Evolutionary conservation across 2,888 invertebrate genomes (phyloP), one percentile per base, ranked within the genome.

Genomic region (Drosophila robusta): DNA sequence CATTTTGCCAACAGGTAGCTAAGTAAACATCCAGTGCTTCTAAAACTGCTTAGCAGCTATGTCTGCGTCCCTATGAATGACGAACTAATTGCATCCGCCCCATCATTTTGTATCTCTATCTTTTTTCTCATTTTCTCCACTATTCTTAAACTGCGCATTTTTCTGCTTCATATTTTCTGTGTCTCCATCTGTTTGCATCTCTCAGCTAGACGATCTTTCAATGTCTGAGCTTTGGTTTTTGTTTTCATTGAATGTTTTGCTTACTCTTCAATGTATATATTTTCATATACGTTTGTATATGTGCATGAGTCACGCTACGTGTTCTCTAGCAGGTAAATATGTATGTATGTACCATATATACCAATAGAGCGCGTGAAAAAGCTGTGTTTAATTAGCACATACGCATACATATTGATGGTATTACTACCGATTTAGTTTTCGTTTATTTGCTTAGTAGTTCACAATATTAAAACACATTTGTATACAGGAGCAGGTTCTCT

Each of bases 1-100:
- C 55, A 55, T 41, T 46, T 58, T 61, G 78, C 78, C 80, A 80
- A 80, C 80, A 80, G 80, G 80, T 80, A 80, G 87, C 57, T 18
- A 55, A 42, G 26, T 36, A 26, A 24, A 16, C 39, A 14, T 8
- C 9, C 62, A 58, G 55, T 56, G 61, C 50, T 41, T 51, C 52
- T 51, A 14, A 72, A 72, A 80, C 62, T 78, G 60, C 47, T 41
- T 24, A 45, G 45, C 47, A 61, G 39, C 24, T 14, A 32, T 14
- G 12, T 6, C 24, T 16, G 46, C 14, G 29, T 18, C 36, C 22
- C 44, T 34, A 18, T 57, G 60, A 71, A 68, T 51, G 38, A 41
- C 54, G 12, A 54, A 42, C 73, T 65, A 70, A 72, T 72, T 70
- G 70, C 73, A 51, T 60, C 51, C 50, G 66, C 29, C 32, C 56